Percentiles rank a stretch among this genome's conserved stretches.
phyloP scores from a whole-genome alignment of 2,888 invertebrate genomes.

The Holacanthella duospinosa region DNA sequence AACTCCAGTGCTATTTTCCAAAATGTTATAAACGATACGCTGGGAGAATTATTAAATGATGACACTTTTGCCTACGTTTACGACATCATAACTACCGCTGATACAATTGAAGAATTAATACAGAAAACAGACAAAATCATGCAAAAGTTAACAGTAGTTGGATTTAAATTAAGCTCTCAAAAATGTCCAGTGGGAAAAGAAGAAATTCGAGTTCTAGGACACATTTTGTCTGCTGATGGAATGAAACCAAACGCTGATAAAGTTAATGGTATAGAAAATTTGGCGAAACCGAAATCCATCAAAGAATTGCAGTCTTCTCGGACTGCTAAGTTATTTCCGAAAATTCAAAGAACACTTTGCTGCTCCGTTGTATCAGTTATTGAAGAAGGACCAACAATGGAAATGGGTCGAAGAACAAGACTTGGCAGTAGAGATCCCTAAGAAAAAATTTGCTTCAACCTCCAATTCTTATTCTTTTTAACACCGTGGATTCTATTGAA shows the following conservation, averaged over 20 bases:
- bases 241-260: background rate
- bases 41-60: background rate
- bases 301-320: background rate
- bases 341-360: background rate
- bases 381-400: background rate
- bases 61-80: background rate
- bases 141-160: background rate
- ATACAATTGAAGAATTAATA: background rate
- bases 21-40: background rate
- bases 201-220: background rate
- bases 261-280: background rate
- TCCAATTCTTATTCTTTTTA: background rate
- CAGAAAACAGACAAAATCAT: background rate
- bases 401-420: background rate
- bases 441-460: background rate
- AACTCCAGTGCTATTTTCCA: constrained; percentile 7
- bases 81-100: background rate
- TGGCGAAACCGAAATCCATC: background rate
- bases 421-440: background rate
- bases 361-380: background rate
- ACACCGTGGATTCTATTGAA: background rate
- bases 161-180: background rate
- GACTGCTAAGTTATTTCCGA: background rate
- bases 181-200: background rate
- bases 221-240: background rate